Evolutionary conservation across 1,140 invertebrate species (phyloP).

Genomic region (Leptopilina clavipes): DNA sequence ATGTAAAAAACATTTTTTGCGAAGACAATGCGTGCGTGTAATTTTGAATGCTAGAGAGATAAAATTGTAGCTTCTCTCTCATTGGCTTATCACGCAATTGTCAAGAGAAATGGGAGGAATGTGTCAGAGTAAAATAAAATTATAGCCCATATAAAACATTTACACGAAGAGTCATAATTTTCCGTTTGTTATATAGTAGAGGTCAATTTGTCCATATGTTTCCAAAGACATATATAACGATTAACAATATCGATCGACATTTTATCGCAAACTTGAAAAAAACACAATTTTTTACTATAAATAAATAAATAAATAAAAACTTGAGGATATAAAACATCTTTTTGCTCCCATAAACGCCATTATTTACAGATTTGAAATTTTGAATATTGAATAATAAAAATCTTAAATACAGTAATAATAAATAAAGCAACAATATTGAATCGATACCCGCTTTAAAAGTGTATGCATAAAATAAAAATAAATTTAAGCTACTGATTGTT

Average conservation of each 20-base stretch:
- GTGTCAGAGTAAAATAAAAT: conserved; percentile 11
- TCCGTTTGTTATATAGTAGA: not conserved
- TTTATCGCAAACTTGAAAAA: not conserved
- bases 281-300: too few species aligned
- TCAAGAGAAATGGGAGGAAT: conserved; percentile 2
- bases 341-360: too few species aligned
- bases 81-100: conserved; percentile 3
- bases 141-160: not conserved
- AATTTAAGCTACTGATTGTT: too few species aligned
- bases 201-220: not conserved
- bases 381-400: too few species aligned
- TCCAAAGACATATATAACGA: not conserved
- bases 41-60: not conserved
- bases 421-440: too few species aligned
- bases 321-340: too few species aligned
- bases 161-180: conserved; percentile 15
- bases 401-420: too few species aligned
- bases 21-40: not conserved
- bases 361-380: too few species aligned
- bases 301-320: too few species aligned
- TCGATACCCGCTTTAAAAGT: too few species aligned
- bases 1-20: too few species aligned
- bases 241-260: not conserved
- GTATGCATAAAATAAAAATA: too few species aligned
- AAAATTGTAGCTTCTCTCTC: not conserved